A percentile compares a stretch with the other conserved stretches of the same genome.
Evolutionary conservation across 2,113 vertebrate genomes (phyloP).

Genomic region (Raphicerus campestris): DNA sequence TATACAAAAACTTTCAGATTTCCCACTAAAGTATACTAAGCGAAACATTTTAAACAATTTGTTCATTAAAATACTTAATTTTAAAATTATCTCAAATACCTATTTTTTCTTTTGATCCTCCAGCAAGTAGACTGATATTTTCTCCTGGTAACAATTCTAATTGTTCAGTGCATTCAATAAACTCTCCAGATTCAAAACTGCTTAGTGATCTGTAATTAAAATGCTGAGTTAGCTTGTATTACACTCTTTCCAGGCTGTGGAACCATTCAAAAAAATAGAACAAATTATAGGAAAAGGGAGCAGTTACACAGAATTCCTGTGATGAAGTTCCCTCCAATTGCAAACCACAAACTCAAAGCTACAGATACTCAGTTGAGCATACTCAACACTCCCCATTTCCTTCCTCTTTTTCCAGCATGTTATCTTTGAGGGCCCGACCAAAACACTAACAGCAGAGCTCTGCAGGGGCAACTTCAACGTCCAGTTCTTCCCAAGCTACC

Average conservation of each 20-base stretch:
- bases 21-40: constrained; percentile 14
- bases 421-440: neutral
- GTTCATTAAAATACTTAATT: constrained; percentile 7
- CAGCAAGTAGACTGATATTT: constrained; percentile 90
- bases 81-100: constrained; percentile 79
- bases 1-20: neutral
- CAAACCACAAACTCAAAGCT: neutral
- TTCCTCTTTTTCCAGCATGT: neutral
- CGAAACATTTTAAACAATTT: constrained; percentile 2
- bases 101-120: constrained; percentile 93
- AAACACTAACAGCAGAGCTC: neutral
- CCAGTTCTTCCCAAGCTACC: neutral
- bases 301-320: neutral
- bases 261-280: neutral
- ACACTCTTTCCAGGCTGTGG: neutral
- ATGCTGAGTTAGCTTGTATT: constrained; percentile 3
- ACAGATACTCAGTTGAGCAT: neutral
- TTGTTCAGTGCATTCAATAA: constrained; percentile 90
- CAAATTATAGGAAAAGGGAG: neutral
- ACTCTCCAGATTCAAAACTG: constrained; percentile 93
- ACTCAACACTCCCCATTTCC: neutral
- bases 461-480: neutral
- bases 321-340: neutral
- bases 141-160: constrained; percentile 95
- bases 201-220: constrained; percentile 89